Conservation (phyloP, 2,888 invertebrate genomes). For the Sipha maydis region DNA sequence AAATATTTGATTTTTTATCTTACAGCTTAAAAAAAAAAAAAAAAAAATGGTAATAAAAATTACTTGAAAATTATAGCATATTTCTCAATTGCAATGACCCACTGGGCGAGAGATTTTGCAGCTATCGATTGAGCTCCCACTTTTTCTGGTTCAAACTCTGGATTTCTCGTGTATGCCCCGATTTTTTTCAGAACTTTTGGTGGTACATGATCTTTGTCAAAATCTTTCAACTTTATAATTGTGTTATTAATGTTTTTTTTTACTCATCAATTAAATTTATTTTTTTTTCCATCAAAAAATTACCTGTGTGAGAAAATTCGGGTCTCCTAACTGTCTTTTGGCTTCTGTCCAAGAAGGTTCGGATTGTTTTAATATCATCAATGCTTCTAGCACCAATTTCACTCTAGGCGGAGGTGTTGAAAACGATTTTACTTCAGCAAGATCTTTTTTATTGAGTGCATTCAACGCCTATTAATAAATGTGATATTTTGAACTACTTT, state of each 20-base stretch:
- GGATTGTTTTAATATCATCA: conserved; percentile 78
- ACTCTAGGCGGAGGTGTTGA: conserved; percentile 87
- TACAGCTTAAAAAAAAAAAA: no score
- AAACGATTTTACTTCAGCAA: conserved; percentile 91
- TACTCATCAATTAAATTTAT: neutral
- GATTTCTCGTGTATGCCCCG: conserved; percentile 79
- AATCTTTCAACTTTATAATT: conserved; percentile 75
- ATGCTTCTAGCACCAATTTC: conserved; percentile 70
- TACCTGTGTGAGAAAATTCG: conserved; percentile 77
- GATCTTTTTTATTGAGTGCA: conserved; percentile 84
- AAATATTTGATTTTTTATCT: neutral
- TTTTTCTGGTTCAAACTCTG: conserved; percentile 88
- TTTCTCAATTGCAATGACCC: conserved; percentile 92
- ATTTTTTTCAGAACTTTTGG: conserved; percentile 86
- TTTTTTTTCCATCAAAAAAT: neutral
- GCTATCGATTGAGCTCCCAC: conserved; percentile 86
- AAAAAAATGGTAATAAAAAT: neutral
- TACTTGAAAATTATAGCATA: conserved; percentile 88
- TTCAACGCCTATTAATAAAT: conserved; percentile 74
- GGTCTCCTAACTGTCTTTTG: conserved; percentile 85
- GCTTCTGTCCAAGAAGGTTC: conserved; percentile 90
- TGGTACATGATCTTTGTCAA: conserved; percentile 88
- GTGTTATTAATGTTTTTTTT: conserved; percentile 4
- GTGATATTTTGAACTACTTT: neutral
- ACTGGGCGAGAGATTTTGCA: conserved; percentile 87